Percentiles rank a stretch among this genome's conserved stretches.
Evolutionary conservation across 1,140 invertebrate genomes (phyloP).

Genomic region (Octopus sinensis): DNA sequence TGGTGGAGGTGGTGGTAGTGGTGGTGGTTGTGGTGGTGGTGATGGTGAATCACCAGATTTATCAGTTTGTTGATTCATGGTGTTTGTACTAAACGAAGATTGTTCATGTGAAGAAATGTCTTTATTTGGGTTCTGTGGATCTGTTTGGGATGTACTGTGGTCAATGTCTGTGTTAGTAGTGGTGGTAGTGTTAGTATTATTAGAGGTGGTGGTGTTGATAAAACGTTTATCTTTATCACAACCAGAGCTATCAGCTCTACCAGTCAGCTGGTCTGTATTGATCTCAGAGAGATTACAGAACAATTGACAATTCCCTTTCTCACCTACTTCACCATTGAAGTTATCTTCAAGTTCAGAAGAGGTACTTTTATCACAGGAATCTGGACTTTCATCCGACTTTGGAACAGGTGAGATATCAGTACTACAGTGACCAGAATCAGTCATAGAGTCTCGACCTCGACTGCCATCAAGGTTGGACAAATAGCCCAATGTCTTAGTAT

Average conservation of each 20-base stretch:
- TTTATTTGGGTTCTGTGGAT: too few relatives aligned
- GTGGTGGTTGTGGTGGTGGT: background rate
- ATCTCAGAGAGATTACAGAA: background rate
- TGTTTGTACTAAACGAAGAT: too few relatives aligned
- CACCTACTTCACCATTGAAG: background rate
- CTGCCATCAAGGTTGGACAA: background rate
- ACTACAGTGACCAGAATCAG: slow-evolving; percentile 42
- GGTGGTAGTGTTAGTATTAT: too few relatives aligned
- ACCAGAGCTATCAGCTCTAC: background rate
- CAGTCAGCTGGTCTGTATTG: background rate
- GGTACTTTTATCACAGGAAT: slow-evolving; percentile 14
- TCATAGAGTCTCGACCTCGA: slow-evolving; percentile 28
- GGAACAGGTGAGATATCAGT: slow-evolving; percentile 39
- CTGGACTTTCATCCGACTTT: slow-evolving; percentile 20
- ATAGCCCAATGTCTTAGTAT: slow-evolving; percentile 7
- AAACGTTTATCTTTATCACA: background rate
- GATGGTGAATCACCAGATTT: background rate
- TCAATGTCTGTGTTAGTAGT: too few relatives aligned
- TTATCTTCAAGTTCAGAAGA: slow-evolving; percentile 9
- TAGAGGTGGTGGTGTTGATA: background rate
- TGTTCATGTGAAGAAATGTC: too few relatives aligned
- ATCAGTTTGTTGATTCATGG: too few relatives aligned
- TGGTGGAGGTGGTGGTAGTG: slow-evolving; percentile 2
- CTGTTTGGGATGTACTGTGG: too few relatives aligned
- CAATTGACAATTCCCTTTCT: background rate